phyloP scores from a whole-genome alignment of 2,113 vertebrate species.

The Centropristis striata region DNA sequence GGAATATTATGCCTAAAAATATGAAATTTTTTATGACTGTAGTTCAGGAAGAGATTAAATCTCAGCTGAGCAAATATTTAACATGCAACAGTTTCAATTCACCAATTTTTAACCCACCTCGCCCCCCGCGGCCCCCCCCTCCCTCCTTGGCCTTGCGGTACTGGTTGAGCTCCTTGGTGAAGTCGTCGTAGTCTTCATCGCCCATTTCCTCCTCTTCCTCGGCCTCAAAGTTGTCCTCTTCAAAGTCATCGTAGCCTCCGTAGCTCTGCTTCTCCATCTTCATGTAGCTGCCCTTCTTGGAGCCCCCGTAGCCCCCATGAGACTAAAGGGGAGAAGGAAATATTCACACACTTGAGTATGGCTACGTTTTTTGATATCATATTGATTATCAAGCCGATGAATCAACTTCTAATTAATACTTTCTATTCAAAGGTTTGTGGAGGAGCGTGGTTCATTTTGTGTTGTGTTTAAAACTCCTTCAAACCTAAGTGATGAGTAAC shows the following conservation, averaged over 20 bases:
- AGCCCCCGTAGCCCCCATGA: constrained; percentile 87
- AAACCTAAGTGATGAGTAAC: too few relatives aligned
- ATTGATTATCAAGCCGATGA: too few relatives aligned
- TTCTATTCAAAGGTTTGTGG: too few relatives aligned
- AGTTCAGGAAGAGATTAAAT: neutral
- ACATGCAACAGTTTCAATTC: neutral
- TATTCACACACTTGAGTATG: too few relatives aligned
- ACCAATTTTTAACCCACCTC: constrained; percentile 66
- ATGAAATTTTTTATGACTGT: neutral
- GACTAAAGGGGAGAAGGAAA: constrained; percentile 72
- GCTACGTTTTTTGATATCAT: too few relatives aligned
- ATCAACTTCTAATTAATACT: too few relatives aligned
- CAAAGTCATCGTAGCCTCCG: constrained; percentile 90
- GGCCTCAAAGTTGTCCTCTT: constrained; percentile 90
- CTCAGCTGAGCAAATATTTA: neutral
- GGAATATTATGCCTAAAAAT: neutral
- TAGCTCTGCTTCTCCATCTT: constrained; percentile 94
- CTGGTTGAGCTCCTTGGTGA: constrained; percentile 93
- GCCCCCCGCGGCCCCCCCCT: constrained; percentile 71
- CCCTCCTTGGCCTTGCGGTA: constrained; percentile 94
- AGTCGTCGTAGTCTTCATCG: constrained; percentile 94
- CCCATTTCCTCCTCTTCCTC: constrained; percentile 92
- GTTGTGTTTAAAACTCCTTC: too few relatives aligned
- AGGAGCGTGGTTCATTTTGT: too few relatives aligned
- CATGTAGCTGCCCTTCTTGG: constrained; percentile 91